A percentile compares a stretch with the other conserved stretches of the same genome.
Conservation (phyloP, 1,140 invertebrate genomes). For the Stegodyphus mimosarum region DNA sequence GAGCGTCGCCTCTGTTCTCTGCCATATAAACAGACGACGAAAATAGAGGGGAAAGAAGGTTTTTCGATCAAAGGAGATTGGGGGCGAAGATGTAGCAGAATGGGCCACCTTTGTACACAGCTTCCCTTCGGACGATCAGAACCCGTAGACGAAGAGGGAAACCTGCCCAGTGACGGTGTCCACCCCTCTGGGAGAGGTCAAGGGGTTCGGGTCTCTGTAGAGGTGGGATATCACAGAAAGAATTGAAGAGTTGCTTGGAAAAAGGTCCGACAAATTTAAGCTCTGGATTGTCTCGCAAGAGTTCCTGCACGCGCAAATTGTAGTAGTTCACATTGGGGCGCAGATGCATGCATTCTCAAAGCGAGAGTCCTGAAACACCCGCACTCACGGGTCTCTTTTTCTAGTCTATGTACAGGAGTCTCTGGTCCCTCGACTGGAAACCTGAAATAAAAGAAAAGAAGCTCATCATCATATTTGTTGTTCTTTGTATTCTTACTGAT, state of each 20-base stretch:
- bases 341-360: slow-evolving; percentile 12
- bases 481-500: background rate
- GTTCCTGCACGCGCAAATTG: background rate
- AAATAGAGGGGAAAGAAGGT: slow-evolving; percentile 7
- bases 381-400: background rate
- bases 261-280: slow-evolving; percentile 40
- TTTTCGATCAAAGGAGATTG: background rate
- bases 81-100: too few relatives aligned
- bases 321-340: background rate
- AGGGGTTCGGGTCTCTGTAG: background rate
- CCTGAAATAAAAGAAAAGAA: slow-evolving; percentile 6
- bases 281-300: slow-evolving; percentile 49
- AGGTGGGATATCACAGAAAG: slow-evolving; percentile 57
- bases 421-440: slow-evolving; percentile 1
- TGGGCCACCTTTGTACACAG: too few relatives aligned
- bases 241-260: slow-evolving; percentile 54
- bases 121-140: background rate
- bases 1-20: slow-evolving; percentile 34
- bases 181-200: slow-evolving; percentile 5
- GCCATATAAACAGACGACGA: slow-evolving; percentile 28
- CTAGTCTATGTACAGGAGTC: background rate
- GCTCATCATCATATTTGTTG: background rate
- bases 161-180: background rate
- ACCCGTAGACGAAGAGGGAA: slow-evolving; percentile 12
- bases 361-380: slow-evolving; percentile 12